Base-by-base conservation (phyloP, 2,797 vertebrate genomes). In the Chiroxiphia lanceolata region DNA sequence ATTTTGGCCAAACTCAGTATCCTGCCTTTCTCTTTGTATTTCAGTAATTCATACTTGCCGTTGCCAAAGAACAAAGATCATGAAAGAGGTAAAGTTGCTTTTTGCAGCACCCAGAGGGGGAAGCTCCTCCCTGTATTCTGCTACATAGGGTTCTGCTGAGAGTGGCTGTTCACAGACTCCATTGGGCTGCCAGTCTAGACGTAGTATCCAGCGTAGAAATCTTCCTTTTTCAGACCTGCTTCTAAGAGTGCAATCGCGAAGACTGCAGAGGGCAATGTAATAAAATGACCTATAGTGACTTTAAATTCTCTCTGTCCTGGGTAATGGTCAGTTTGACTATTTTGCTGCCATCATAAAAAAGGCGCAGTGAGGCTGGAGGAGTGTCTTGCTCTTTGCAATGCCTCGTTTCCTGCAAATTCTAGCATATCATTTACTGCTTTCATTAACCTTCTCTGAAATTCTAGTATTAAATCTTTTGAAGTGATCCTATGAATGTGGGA, bases 371-470 rank as follows among this genome's bases (percentile, higher is more conserved):
- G 21, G 25, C 10, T 91, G 60, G 42, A 85, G 31, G 21, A 91
- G 10, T 3, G 1, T 44, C 59, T 80, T 76, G 60, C 29, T 93
- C 84, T 85, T 89, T 91, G 44, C 0, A 0, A n/a, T 71, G 56
- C 29, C 83, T 85, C 91, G 57, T 36, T 89, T 91, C 75, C 78
- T 95, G 75, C 48, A 87, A 60, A 85, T 71, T 83, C 81, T 77
- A 48, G 67, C 56, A 38, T 89, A 83, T 83, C 72, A 72, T 92
- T 95, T 92, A 77, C 53, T 83, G 53, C 50, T 92, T 96, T 93
- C 82, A 94, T 94, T 96, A 94, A 89, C 82, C 57, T 91, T 83
- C 82, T 85, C 53, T 22, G 18, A 80, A 95, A 87, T 65, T 81
- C 57, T 26, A 48, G 60, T 64, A 65, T 81, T 96, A 92, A 93